phyloP scores from a whole-genome alignment of 2,113 vertebrate species.

The Vombatus ursinus region DNA sequence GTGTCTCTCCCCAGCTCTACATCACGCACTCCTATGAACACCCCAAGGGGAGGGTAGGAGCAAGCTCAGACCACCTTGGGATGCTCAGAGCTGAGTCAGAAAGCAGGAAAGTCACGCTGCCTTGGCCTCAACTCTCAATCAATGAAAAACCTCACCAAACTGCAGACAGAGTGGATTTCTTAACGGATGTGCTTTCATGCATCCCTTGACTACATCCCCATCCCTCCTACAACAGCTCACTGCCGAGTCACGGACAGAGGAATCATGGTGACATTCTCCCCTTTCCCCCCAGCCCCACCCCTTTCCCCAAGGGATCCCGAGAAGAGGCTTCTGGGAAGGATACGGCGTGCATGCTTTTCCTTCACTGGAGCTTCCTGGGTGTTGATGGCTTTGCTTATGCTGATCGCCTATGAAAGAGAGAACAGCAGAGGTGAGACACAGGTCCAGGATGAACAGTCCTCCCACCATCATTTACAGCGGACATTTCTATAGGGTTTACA shows the following conservation, averaged over 20 bases:
- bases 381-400: slow-evolving; percentile 99
- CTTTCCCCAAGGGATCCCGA: neutral
- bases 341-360: slow-evolving; percentile 98
- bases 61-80: no score
- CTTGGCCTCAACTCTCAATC: no score
- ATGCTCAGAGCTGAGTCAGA: neutral
- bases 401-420: slow-evolving; percentile 87
- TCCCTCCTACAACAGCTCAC: fast-evolving
- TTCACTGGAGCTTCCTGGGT: slow-evolving; percentile 93
- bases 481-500: neutral
- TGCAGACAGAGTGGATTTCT: neutral
- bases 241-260: fast-evolving
- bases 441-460: neutral
- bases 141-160: neutral
- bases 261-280: neutral
- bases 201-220: neutral
- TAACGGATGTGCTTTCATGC: neutral
- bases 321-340: slow-evolving; percentile 83
- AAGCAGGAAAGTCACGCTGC: no score
- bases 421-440: neutral
- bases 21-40: no score
- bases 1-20: neutral
- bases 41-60: no score
- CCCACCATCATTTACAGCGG: neutral
- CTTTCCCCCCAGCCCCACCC: neutral